These are phyloP conservation scores for Amblyjoppa fuscipennis DNA, from an alignment of 2,888 invertebrate genomes.

Conservation along the genomic window DNA sequence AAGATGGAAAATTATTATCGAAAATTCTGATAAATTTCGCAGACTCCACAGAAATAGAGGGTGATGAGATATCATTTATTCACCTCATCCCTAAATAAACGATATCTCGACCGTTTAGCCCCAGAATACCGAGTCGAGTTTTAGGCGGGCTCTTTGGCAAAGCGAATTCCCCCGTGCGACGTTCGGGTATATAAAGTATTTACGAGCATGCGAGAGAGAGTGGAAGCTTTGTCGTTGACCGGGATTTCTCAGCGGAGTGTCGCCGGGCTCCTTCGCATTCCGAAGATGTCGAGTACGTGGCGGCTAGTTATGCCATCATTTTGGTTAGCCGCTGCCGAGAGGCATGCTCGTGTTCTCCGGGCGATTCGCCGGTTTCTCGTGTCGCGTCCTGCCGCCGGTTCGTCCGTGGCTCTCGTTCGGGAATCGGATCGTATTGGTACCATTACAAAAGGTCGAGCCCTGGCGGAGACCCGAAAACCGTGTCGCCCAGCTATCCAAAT, in stretches of 20 bases:
- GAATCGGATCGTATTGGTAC: conserved; percentile 56
- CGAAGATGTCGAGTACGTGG: conserved; percentile 42
- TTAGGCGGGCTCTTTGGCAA: background rate
- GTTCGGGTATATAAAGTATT: background rate
- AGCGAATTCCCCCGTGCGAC: background rate
- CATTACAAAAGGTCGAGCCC: conserved; percentile 35
- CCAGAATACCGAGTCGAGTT: background rate
- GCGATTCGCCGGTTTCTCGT: conserved; percentile 30
- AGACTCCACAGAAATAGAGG: background rate
- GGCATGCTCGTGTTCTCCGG: conserved; percentile 38
- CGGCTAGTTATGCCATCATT: conserved; percentile 53
- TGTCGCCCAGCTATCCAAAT: conserved; percentile 51
- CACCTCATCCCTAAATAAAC: background rate
- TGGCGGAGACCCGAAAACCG: conserved; percentile 25
- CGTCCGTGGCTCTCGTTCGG: conserved; percentile 12
- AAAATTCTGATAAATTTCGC: background rate
- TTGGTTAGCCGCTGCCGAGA: conserved; percentile 29
- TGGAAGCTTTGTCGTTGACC: conserved; percentile 19
- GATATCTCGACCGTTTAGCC: background rate
- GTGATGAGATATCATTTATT: background rate
- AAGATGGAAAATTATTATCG: background rate
- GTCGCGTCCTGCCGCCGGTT: conserved; percentile 1
- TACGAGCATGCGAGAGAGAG: background rate
- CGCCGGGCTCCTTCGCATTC: conserved; percentile 11
- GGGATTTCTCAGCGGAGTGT: background rate